A percentile compares a stretch with the other conserved stretches of the same genome.
These are phyloP conservation scores for Lytechinus variegatus DNA, from an alignment of 35 echinoderm and acorn worm species.

Conservation along the genomic window DNA sequence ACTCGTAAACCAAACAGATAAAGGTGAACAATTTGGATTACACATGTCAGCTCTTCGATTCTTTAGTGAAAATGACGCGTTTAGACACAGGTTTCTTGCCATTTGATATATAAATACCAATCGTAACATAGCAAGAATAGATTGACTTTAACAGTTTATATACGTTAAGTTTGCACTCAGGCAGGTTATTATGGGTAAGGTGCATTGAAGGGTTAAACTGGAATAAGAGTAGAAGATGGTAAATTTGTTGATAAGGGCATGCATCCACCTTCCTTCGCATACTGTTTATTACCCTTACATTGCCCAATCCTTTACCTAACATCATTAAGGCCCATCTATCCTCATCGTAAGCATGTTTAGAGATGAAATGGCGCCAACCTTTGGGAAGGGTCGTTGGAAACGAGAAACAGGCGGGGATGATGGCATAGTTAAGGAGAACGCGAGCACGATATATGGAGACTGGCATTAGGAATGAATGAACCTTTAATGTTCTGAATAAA, in stretches of 20 bases:
- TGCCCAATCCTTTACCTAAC: not conserved
- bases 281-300: not conserved
- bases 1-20: no score
- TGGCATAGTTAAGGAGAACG: not conserved
- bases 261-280: not conserved
- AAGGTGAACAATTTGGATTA: no score
- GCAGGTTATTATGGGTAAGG: not conserved
- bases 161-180: not conserved
- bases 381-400: not conserved
- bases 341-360: not conserved
- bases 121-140: no score
- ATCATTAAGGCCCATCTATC: not conserved
- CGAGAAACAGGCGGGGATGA: not conserved
- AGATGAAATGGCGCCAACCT: not conserved
- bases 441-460: not conserved
- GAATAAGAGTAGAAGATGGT: not conserved
- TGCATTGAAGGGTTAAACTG: not conserved
- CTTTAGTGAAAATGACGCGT: no score
- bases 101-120: no score
- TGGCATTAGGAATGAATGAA: not conserved
- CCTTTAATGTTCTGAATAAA: not conserved
- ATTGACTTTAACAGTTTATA: not conserved
- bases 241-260: conserved; percentile 16
- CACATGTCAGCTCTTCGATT: no score
- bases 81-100: no score